Evolutionary conservation across 2,888 invertebrate genomes (phyloP), one percentile per base, ranked within the genome.

Genomic region (Megamerina dolium): DNA sequence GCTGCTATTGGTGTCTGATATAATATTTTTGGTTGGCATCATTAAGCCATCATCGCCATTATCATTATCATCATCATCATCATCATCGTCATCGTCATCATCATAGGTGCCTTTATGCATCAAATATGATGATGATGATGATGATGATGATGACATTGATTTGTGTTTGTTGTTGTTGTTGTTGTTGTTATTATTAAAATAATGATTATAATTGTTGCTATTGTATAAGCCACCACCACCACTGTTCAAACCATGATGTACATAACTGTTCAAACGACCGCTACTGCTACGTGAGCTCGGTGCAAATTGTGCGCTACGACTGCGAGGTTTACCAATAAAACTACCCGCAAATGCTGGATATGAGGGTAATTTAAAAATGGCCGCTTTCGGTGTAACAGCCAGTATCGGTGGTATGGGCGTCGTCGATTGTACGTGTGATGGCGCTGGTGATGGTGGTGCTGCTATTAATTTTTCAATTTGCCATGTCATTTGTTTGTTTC

Each of bases 281-380:
- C 43, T 42, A 13, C 42, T 30, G 18, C 63, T 57, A 4, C 61
- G 51, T 3, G 60, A 56, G 43, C 60, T 64, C 5, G 66, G 58
- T 41, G 64, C 61, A 42, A 65, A 65, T 49, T 65, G 66, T 4
- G 66, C 58, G 23, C 60, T 60, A 16, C 57, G 60, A 40, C 66
- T 64, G 49, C 63, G 59, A 38, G 62, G 66, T 14, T 58, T 59
- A 41, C 61, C 59, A 42, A 64, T 50, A 12, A 58, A 65, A 41
- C 57, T 60, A 33, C 58, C 57, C 3, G 56, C 48, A 5, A 64
- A 61, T 27, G 63, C 59, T 40, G 63, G 60, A 44, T 64, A 64
- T 16, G 61, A 56, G 13, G 65, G 64, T 9, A 64, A 41, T 34
- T 60, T 57, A 17, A 51, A 61, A 12, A 64, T 49, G 1, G 61